phyloP scores from a whole-genome alignment of 2,797 vertebrate genomes.

The Pangasius sanitwongsei region DNA sequence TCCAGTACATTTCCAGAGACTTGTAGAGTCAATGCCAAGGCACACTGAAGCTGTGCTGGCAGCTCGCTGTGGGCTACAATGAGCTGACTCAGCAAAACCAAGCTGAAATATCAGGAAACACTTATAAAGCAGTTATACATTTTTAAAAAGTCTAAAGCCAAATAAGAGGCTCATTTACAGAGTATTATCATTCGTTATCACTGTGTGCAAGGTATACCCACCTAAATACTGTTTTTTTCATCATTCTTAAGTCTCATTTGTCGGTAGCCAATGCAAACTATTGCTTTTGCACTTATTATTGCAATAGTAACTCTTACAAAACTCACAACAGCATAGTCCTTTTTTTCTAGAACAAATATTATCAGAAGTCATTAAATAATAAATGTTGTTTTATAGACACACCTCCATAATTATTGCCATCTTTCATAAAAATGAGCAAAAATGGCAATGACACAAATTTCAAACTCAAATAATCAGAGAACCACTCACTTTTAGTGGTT shows the following conservation, averaged over 20 bases:
- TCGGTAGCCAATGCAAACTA: not conserved
- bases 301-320: not conserved
- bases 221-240: not conserved
- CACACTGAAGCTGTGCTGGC: conserved; percentile 1
- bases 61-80: not conserved
- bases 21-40: not conserved
- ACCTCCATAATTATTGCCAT: not conserved
- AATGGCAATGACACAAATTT: not conserved
- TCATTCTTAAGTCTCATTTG: not conserved
- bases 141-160: not conserved
- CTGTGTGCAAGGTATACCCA: not conserved
- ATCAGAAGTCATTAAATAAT: not conserved
- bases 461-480: not conserved
- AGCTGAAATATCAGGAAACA: not conserved
- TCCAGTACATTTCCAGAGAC: conserved; percentile 17
- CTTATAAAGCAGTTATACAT: not conserved
- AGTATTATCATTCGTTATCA: not conserved
- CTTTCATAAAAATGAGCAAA: not conserved
- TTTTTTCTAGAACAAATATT: not conserved
- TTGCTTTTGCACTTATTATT: not conserved
- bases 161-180: not conserved
- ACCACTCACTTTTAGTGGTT: not conserved
- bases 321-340: not conserved
- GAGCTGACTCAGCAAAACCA: not conserved
- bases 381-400: not conserved